A percentile compares a stretch with the other conserved stretches of the same genome.
Evolutionary conservation across 2,797 vertebrate species (phyloP).

Genomic region (Rhincodon typus): DNA sequence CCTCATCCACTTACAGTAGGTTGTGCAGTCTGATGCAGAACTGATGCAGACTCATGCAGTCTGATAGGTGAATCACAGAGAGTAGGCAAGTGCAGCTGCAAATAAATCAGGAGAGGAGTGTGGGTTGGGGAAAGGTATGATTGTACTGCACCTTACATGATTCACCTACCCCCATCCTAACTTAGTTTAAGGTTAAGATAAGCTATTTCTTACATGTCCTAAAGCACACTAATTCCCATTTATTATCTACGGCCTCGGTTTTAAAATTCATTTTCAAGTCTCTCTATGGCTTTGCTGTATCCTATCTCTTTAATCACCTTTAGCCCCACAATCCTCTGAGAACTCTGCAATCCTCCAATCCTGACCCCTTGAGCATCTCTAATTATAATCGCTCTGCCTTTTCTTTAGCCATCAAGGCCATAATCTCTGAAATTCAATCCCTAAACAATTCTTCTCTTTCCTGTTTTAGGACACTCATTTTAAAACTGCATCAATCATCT

Average conservation of each 20-base stretch:
- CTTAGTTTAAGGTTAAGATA: neutral
- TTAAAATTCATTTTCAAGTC: neutral
- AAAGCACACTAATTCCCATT: neutral
- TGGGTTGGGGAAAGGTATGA: too few relatives aligned
- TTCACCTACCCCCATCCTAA: neutral
- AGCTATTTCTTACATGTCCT: neutral
- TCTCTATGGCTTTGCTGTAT: neutral
- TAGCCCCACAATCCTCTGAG: neutral
- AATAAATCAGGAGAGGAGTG: too few relatives aligned
- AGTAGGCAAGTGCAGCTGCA: too few relatives aligned
- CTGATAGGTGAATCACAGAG: too few relatives aligned
- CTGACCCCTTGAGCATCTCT: neutral
- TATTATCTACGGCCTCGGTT: neutral
- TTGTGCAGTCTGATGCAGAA: too few relatives aligned
- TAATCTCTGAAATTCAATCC: neutral
- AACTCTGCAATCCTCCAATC: neutral
- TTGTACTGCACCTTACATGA: too few relatives aligned
- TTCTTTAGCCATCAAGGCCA: neutral
- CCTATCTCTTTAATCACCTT: neutral
- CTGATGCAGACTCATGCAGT: too few relatives aligned
- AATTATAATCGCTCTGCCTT: neutral
- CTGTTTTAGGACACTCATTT: neutral
- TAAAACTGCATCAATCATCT: neutral
- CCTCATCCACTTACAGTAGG: too few relatives aligned
- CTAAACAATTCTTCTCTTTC: neutral